These are phyloP conservation scores for Clarias magur DNA, from an alignment of 2,113 vertebrate genomes.

Conservation along the genomic window DNA sequence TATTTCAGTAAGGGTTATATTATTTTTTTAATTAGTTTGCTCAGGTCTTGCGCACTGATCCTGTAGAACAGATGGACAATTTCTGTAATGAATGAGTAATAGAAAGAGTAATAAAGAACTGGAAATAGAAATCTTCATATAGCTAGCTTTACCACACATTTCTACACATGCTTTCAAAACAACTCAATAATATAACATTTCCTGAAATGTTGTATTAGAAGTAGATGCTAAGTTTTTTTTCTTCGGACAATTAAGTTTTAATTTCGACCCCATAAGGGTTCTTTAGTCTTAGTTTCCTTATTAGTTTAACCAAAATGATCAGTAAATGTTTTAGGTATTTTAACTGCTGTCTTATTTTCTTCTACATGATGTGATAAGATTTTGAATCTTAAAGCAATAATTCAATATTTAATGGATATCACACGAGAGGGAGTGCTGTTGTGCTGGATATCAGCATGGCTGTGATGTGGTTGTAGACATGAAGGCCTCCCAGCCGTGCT, in stretches of 20 bases:
- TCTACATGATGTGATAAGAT: not conserved
- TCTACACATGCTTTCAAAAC: not conserved
- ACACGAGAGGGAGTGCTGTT: too few species aligned
- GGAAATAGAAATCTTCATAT: not conserved
- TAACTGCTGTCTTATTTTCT: not conserved
- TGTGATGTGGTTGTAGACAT: too few species aligned
- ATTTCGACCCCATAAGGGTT: not conserved
- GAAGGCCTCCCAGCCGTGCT: too few species aligned
- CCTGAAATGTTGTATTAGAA: too few species aligned
- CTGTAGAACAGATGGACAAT: not conserved
- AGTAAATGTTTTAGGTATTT: not conserved
- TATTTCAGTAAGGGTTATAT: not conserved
- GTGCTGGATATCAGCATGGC: too few species aligned
- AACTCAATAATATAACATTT: not conserved
- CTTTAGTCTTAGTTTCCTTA: not conserved
- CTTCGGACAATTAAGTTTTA: not conserved
- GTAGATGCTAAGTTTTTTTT: too few species aligned
- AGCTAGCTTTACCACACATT: not conserved
- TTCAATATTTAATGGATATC: not conserved
- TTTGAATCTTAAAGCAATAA: not conserved
- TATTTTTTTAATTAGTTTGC: not conserved
- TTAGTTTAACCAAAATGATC: not conserved
- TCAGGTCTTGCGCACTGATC: not conserved
- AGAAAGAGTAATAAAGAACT: not conserved
- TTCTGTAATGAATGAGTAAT: not conserved